A percentile compares a stretch with the other conserved stretches of the same genome.
Evolutionary conservation across 2,113 vertebrate genomes (phyloP).

Genomic region (Aldabrachelys gigantea): DNA sequence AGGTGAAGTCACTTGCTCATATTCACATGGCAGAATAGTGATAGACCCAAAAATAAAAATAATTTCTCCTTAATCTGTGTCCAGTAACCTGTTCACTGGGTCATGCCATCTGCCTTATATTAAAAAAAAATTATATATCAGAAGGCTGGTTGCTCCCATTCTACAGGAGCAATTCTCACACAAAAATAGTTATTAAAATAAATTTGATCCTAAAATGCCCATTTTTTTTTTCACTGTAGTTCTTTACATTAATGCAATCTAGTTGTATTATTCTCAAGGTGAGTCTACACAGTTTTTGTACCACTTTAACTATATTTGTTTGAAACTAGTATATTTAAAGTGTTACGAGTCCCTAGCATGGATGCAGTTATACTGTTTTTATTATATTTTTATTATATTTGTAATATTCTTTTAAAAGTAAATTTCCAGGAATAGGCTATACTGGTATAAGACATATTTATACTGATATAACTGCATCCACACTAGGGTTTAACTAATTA

Average conservation of each 20-base stretch:
- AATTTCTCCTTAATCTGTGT: background rate
- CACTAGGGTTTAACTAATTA: background rate
- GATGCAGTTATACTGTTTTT: too few species aligned
- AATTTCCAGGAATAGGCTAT: background rate
- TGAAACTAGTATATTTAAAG: background rate
- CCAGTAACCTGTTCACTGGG: too few species aligned
- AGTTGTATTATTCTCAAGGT: background rate
- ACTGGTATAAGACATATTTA: background rate
- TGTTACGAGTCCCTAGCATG: too few species aligned
- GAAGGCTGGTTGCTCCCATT: too few species aligned
- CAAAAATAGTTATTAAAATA: too few species aligned
- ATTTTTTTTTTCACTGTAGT: too few species aligned
- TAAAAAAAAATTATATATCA: too few species aligned
- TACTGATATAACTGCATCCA: background rate
- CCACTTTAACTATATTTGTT: background rate
- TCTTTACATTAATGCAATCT: background rate
- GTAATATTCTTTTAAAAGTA: too few species aligned
- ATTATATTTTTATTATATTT: too few species aligned
- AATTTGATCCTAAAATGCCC: too few species aligned
- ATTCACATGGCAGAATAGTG: background rate
- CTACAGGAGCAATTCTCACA: too few species aligned
- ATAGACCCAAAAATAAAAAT: background rate
- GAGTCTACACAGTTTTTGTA: background rate
- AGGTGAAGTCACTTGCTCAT: background rate
- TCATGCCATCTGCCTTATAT: too few species aligned